These are phyloP conservation scores for Hecatera dysodea DNA, from an alignment of 2,888 invertebrate genomes.

Conservation along the genomic window DNA sequence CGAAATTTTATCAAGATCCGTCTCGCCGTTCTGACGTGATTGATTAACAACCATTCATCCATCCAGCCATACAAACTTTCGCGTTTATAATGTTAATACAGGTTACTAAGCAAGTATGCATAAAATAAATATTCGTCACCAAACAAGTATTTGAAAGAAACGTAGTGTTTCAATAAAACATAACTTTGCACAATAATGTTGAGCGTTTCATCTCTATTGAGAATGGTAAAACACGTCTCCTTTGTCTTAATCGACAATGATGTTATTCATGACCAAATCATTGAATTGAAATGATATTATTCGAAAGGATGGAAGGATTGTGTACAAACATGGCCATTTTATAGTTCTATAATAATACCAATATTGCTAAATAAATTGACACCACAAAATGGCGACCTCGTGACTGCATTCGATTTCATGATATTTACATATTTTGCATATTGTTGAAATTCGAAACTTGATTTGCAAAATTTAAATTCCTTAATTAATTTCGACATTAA, in stretches of 20 bases:
- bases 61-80: too few relatives aligned
- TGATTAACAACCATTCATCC: too few relatives aligned
- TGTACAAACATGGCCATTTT: conserved; percentile 6
- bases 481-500: conserved; percentile 54
- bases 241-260: background rate
- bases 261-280: background rate
- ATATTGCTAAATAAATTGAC: conserved; percentile 50
- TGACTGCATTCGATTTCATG: conserved; percentile 58
- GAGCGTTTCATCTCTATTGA: too few relatives aligned
- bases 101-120: too few relatives aligned
- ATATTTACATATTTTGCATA: conserved; percentile 65
- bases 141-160: background rate
- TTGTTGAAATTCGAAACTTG: conserved; percentile 60
- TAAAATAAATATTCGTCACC: background rate
- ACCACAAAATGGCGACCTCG: conserved; percentile 54
- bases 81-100: too few relatives aligned
- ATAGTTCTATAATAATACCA: conserved; percentile 17
- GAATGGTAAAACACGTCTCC: background rate
- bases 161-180: background rate
- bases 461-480: conserved; percentile 57
- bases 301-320: background rate
- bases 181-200: background rate
- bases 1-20: too few relatives aligned
- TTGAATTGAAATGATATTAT: background rate
- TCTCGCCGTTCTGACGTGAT: too few relatives aligned